A percentile compares a stretch with the other conserved stretches of the same genome.
Evolutionary conservation across 2,113 vertebrate species (phyloP).

Genomic region (Tor tambroides): DNA sequence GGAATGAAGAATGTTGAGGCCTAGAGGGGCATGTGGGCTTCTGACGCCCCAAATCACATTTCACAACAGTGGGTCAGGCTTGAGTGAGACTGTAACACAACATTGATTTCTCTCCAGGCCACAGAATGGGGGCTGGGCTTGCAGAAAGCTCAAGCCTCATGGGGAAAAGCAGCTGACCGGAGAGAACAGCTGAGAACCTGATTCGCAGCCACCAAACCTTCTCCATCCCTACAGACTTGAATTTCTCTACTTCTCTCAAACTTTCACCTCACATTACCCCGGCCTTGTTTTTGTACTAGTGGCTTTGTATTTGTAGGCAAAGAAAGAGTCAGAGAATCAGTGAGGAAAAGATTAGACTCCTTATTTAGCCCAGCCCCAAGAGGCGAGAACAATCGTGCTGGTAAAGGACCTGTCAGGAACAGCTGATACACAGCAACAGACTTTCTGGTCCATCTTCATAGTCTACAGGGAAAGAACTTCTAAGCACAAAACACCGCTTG

Average conservation of each 20-base stretch:
- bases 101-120: slow-evolving; percentile 37
- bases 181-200: slow-evolving; percentile 52
- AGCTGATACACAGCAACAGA: slow-evolving; percentile 53
- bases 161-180: slow-evolving; percentile 45
- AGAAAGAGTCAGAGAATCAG: neutral
- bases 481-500: slow-evolving; percentile 23
- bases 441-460: slow-evolving; percentile 11
- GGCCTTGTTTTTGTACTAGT: neutral
- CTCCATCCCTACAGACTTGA: slow-evolving; percentile 34
- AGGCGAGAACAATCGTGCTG: slow-evolving; percentile 22
- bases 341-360: slow-evolving; percentile 18
- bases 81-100: slow-evolving; percentile 37
- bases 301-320: slow-evolving; percentile 8
- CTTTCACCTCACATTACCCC: neutral
- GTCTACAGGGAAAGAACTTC: slow-evolving; percentile 26
- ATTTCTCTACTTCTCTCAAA: slow-evolving; percentile 23
- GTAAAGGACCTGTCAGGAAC: slow-evolving; percentile 44
- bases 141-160: slow-evolving; percentile 5
- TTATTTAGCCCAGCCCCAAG: slow-evolving; percentile 55
- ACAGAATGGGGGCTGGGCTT: slow-evolving; percentile 31
- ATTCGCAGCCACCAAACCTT: slow-evolving; percentile 9
- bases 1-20: neutral
- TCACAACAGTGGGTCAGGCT: slow-evolving; percentile 29
- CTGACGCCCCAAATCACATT: slow-evolving; percentile 47
- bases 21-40: slow-evolving; percentile 13